Conservation (phyloP, 1,140 invertebrate genomes). For the Plectrocnemia conspersa region DNA sequence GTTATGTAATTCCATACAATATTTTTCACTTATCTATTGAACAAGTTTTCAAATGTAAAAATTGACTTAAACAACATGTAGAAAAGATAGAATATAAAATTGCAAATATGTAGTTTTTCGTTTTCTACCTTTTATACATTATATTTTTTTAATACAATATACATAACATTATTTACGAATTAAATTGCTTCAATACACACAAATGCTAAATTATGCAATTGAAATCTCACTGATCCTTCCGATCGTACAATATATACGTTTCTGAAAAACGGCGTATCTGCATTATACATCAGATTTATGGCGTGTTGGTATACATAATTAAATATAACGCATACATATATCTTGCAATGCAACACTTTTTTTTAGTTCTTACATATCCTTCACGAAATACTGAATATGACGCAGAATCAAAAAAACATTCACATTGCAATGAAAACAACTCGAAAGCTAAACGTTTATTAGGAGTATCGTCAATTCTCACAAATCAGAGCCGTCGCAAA, state of each 20-base stretch:
- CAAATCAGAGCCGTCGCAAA: constrained; percentile 18
- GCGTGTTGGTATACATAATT: no score
- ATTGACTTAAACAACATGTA: constrained; percentile 28
- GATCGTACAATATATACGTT: background rate
- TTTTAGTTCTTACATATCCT: no score
- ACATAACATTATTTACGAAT: constrained; percentile 18
- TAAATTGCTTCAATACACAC: constrained; percentile 21
- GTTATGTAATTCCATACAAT: no score
- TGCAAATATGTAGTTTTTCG: constrained; percentile 32
- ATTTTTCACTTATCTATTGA: constrained; percentile 11
- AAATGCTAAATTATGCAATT: constrained; percentile 22
- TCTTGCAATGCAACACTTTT: no score
- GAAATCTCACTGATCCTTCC: no score
- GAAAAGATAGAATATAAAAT: constrained; percentile 36
- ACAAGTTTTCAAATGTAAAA: constrained; percentile 15
- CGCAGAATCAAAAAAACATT: constrained; percentile 22
- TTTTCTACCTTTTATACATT: constrained; percentile 31
- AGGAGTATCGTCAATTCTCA: constrained; percentile 17
- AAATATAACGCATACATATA: no score
- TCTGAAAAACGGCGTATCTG: background rate
- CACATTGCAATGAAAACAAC: constrained; percentile 32
- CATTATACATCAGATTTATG: constrained; percentile 1
- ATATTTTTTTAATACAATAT: no score
- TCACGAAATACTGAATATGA: no score
- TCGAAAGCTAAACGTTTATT: constrained; percentile 7